Evolutionary conservation across 1,140 invertebrate genomes (phyloP), one percentile per base, ranked within the genome.

Genomic region (Lepidurus couesii): DNA sequence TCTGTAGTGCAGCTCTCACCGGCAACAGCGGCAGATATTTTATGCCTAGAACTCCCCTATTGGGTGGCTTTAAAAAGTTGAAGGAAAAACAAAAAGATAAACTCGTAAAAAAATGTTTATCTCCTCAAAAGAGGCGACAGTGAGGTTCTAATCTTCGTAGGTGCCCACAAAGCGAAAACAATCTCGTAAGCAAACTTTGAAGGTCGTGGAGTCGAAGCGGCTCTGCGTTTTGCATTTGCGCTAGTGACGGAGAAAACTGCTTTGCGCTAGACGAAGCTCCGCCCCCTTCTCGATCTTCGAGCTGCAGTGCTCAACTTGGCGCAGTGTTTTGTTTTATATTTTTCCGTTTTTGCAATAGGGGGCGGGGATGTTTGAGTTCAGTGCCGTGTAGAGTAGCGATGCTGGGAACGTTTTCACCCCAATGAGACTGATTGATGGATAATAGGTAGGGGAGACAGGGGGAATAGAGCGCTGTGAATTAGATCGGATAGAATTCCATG

Each of bases 221-320:
- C 53, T 65, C 53, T 9, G 53, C 21, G 53, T 13, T 65, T 65
- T 16, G 53, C 53, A 65, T 65, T 65, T 13, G 53, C 13, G 53
- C 53, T 65, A 65, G 53, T 16, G 13, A 21, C 53, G 53, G 3
- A n/a, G 53, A 21, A 13, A 65, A 65, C 53, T 65, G 53, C 53
- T 65, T 65, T 65, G 53, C 53, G 53, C 53, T 65, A 65, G 21
- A 1, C 13, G 1, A 65, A 65, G 53, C 53, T 13, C 53, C 53
- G 7, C 53, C 53, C 13, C 13, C 13, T n/a, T 11, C 16, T 21
- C 53, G 53, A 65, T 21, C 3, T 65, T 13, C 5, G 53, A 21
- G 53, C 53, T 65, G 53, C 53, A 65, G 53, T 65, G 53, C 21
- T 65, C 53, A 7, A 21, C 21, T 65, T 65, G 53, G 53, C 53